Evolutionary conservation across 2,113 vertebrate genomes (phyloP).

Genomic region (Syngnathus typhle): DNA sequence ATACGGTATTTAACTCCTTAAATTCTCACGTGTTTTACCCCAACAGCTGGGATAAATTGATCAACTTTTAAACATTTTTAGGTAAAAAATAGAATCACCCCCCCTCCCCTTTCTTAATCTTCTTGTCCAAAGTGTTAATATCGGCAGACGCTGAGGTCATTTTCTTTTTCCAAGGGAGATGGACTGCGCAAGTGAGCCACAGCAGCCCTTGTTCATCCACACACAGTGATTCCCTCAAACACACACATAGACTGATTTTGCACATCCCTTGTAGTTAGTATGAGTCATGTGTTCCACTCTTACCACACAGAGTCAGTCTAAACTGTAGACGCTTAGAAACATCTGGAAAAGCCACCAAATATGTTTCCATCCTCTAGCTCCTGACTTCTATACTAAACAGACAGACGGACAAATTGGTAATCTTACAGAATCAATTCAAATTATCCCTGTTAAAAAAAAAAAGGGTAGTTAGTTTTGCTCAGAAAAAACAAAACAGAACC

Average conservation of each 20-base stretch:
- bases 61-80: neutral
- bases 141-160: neutral
- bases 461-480: neutral
- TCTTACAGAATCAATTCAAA: neutral
- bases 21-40: too few species aligned
- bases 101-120: neutral
- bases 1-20: too few species aligned
- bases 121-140: neutral
- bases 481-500: neutral
- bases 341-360: slow-evolving; percentile 40
- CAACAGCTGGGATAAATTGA: too few species aligned
- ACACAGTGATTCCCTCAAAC: slow-evolving; percentile 10
- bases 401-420: neutral
- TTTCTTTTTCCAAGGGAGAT: neutral
- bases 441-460: neutral
- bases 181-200: slow-evolving; percentile 22
- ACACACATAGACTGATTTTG: slow-evolving; percentile 19
- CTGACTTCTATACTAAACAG: neutral
- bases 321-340: slow-evolving; percentile 36
- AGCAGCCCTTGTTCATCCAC: slow-evolving; percentile 12
- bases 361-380: slow-evolving; percentile 1
- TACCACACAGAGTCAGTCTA: slow-evolving; percentile 38
- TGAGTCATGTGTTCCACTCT: slow-evolving; percentile 50
- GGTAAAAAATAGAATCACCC: neutral
- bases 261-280: slow-evolving; percentile 14